phyloP scores from a whole-genome alignment of 2,888 invertebrate species.

The Limnephilus auricula region DNA sequence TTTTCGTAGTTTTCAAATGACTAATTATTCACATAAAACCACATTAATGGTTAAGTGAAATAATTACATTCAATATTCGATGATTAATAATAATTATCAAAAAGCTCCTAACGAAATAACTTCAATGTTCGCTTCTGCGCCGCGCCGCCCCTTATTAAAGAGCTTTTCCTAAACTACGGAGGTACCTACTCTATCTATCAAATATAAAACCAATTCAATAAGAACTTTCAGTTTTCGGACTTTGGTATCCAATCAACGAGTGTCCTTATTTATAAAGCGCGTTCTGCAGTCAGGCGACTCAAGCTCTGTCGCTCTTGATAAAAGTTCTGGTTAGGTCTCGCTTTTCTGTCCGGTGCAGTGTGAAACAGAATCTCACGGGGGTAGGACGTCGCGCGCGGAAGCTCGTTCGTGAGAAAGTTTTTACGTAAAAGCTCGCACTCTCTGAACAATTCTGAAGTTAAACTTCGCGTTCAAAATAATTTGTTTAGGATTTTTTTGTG shows the following conservation, averaged over 20 bases:
- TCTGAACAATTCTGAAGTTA: conserved; percentile 21
- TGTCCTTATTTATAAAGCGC: background rate
- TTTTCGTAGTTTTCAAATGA: no score
- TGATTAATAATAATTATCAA: background rate
- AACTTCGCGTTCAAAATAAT: background rate
- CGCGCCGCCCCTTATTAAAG: background rate
- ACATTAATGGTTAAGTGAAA: no score
- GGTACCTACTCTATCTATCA: background rate
- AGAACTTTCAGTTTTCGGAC: background rate
- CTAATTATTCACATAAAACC: no score
- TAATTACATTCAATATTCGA: background rate
- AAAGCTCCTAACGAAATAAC: background rate
- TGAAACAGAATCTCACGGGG: conserved; percentile 34
- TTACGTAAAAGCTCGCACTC: conserved; percentile 11
- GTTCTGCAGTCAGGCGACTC: conserved; percentile 7
- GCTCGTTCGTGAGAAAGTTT: conserved; percentile 27
- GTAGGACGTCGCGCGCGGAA: conserved; percentile 46
- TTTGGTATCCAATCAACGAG: background rate
- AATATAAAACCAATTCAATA: background rate
- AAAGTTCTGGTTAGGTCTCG: background rate
- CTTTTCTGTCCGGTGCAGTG: conserved; percentile 46
- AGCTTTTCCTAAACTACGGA: background rate
- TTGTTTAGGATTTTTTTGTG: background rate
- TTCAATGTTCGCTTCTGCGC: background rate
- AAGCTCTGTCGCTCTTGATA: background rate